Percentiles rank a stretch among this genome's conserved stretches.
These are phyloP conservation scores for Stigmatopora argus DNA, from an alignment of 2,113 vertebrate genomes.

Conservation along the genomic window DNA sequence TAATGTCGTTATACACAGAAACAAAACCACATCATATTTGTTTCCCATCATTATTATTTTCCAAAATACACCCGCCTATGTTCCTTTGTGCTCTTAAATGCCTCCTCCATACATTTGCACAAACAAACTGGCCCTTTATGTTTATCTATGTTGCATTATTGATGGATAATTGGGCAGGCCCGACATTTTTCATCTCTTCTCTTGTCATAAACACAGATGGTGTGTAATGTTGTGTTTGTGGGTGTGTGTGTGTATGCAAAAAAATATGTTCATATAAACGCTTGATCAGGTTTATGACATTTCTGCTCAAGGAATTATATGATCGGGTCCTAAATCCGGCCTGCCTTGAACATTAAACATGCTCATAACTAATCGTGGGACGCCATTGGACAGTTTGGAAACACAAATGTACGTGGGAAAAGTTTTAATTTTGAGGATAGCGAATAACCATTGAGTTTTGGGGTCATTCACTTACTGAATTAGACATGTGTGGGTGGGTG, in stretches of 20 bases:
- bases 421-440: too few relatives aligned
- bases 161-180: constrained; percentile 51
- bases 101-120: background rate
- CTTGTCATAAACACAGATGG: constrained; percentile 18
- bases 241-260: background rate
- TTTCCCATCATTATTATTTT: constrained; percentile 5
- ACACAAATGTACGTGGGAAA: too few relatives aligned
- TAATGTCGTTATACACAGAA: constrained; percentile 11
- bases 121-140: constrained; percentile 1
- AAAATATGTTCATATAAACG: constrained; percentile 35
- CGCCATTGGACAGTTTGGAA: too few relatives aligned
- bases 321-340: constrained; percentile 39
- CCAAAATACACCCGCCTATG: background rate
- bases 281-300: constrained; percentile 49
- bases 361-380: too few relatives aligned
- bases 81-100: background rate
- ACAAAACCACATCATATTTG: constrained; percentile 16
- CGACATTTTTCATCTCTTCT: constrained; percentile 23
- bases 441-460: too few relatives aligned
- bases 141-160: constrained; percentile 27
- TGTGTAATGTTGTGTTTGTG: background rate
- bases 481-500: too few relatives aligned
- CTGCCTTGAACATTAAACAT: constrained; percentile 4
- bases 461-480: too few relatives aligned
- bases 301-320: constrained; percentile 57